A percentile compares a stretch with the other conserved stretches of the same genome.
phyloP scores from a whole-genome alignment of 2,797 vertebrate species.

The Buphagus erythrorhynchus region DNA sequence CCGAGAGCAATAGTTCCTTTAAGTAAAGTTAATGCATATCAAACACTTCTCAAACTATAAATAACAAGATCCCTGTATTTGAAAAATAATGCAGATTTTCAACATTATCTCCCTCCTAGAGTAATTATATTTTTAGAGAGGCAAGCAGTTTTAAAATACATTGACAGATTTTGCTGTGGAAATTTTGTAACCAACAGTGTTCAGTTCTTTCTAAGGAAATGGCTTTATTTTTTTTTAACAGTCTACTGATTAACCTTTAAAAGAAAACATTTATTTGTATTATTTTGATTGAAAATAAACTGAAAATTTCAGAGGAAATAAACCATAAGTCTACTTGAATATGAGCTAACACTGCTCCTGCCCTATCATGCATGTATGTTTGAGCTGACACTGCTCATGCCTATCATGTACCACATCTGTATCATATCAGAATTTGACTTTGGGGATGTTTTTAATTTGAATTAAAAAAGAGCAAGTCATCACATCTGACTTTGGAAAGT shows the following conservation, averaged over 20 bases:
- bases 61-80: not conserved
- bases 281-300: not conserved
- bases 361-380: not conserved
- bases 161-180: too few relatives aligned
- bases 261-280: not conserved
- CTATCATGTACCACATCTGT: not conserved
- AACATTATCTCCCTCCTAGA: not conserved
- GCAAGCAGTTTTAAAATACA: not conserved
- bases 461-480: not conserved
- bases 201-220: not conserved
- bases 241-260: not conserved
- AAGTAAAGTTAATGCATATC: not conserved
- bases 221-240: not conserved
- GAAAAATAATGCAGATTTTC: conserved; percentile 42
- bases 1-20: not conserved
- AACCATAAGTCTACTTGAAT: not conserved
- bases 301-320: not conserved
- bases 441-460: not conserved
- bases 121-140: conserved; percentile 49
- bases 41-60: not conserved
- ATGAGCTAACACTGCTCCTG: not conserved
- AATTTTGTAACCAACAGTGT: not conserved
- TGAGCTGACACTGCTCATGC: not conserved
- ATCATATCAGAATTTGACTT: not conserved
- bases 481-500: not conserved